These are phyloP conservation scores for Drosophila ohnishii DNA, from an alignment of 1,140 invertebrate species.

Conservation along the genomic window DNA sequence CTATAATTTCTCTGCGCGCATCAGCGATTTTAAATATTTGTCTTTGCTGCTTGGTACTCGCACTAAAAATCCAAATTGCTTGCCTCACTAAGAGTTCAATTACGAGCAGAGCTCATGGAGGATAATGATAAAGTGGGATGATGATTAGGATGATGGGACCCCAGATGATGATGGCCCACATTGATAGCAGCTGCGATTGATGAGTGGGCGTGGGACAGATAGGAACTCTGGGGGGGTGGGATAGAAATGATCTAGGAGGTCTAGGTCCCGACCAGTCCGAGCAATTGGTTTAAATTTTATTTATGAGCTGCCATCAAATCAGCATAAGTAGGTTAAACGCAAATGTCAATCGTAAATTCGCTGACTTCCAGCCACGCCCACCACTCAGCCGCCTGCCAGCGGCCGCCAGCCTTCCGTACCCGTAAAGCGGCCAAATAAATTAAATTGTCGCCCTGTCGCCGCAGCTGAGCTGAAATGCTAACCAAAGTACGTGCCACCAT, in stretches of 20 bases:
- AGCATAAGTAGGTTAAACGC: conserved; percentile 82
- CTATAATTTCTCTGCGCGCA: background rate
- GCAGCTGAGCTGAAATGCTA: conserved; percentile 79
- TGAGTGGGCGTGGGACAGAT: conserved; percentile 20
- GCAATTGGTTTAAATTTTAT: conserved; percentile 82
- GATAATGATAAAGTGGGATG: conserved; percentile 31
- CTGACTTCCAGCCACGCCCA: conserved; percentile 61
- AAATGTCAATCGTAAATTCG: conserved; percentile 81
- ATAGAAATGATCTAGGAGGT: conserved; percentile 29
- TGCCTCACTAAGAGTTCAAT: conserved; percentile 78
- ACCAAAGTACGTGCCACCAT: conserved; percentile 74
- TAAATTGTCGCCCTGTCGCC: conserved; percentile 75
- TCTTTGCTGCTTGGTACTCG: conserved; percentile 47
- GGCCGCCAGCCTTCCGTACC: conserved; percentile 4
- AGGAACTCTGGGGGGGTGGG: background rate
- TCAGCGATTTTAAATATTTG: conserved; percentile 67
- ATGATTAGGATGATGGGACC: conserved; percentile 28
- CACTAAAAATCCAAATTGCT: conserved; percentile 71
- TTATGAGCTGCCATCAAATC: conserved; percentile 81
- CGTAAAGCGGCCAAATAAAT: conserved; percentile 72
- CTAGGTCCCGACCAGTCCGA: conserved; percentile 48
- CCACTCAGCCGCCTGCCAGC: conserved; percentile 3
- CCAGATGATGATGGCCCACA: conserved; percentile 70
- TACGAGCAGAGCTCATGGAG: conserved; percentile 49
- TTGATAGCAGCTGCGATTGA: conserved; percentile 80